Evolutionary conservation across 2,113 vertebrate genomes (phyloP).

Genomic region (Butorides virescens): DNA sequence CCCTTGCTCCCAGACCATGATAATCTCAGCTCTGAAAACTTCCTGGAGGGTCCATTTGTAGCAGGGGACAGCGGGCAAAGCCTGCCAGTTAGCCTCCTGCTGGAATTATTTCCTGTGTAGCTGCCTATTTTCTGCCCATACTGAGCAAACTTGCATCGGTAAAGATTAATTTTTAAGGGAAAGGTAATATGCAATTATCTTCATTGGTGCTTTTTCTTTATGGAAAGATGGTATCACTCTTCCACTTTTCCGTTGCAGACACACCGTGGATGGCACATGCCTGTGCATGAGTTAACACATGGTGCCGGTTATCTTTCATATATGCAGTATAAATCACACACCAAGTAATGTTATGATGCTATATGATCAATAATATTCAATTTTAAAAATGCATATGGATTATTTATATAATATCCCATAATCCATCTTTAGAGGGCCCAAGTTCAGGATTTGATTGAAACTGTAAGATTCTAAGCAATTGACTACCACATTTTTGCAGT

Average conservation of each 20-base stretch:
- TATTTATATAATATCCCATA: neutral
- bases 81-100: neutral
- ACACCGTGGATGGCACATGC: accelerated
- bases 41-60: neutral
- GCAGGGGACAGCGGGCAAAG: neutral
- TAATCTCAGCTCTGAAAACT: neutral
- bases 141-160: neutral
- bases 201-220: neutral
- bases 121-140: neutral
- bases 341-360: neutral
- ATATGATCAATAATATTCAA: neutral
- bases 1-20: neutral
- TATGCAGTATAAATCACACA: neutral
- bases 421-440: neutral
- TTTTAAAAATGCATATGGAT: neutral
- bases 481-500: neutral
- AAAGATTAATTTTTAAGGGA: neutral
- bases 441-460: neutral
- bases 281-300: neutral
- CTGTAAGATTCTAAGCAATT: neutral
- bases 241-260: neutral
- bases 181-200: neutral
- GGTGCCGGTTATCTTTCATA: neutral
- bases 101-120: neutral
- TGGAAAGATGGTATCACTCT: neutral